A percentile compares a stretch with the other conserved stretches of the same genome.
Evolutionary conservation across 2,113 vertebrate genomes (phyloP).

Genomic region (Barbus barbus): DNA sequence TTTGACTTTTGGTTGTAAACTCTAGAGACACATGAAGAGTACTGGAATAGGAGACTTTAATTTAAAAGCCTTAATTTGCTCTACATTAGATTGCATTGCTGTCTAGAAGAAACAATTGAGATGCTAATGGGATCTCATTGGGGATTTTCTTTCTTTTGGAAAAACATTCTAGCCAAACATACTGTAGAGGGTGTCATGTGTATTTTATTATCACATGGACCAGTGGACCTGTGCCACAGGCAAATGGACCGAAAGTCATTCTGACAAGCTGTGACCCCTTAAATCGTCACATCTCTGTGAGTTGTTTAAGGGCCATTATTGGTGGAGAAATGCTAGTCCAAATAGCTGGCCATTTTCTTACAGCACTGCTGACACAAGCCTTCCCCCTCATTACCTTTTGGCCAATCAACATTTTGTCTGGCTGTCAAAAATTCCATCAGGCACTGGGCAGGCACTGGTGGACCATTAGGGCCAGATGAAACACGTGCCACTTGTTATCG

Average conservation of each 20-base stretch:
- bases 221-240: not conserved
- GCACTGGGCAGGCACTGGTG: slow-evolving; percentile 60
- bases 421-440: slow-evolving; percentile 62
- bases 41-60: not conserved
- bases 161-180: not conserved
- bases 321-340: not conserved
- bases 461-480: slow-evolving; percentile 64
- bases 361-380: slow-evolving; percentile 2
- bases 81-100: not conserved
- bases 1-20: too few species aligned
- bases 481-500: slow-evolving; percentile 57
- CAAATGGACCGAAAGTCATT: slow-evolving; percentile 19
- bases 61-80: not conserved
- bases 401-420: slow-evolving; percentile 38
- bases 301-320: slow-evolving; percentile 26
- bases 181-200: not conserved
- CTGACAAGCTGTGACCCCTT: not conserved
- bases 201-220: slow-evolving; percentile 17
- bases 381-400: slow-evolving; percentile 1
- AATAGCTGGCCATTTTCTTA: slow-evolving; percentile 35
- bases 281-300: not conserved
- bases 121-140: not conserved
- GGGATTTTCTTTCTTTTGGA: not conserved
- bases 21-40: not conserved
- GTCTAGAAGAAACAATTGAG: not conserved